phyloP scores from a whole-genome alignment of 2,888 invertebrate genomes.

The Petrophora chlorosata region DNA sequence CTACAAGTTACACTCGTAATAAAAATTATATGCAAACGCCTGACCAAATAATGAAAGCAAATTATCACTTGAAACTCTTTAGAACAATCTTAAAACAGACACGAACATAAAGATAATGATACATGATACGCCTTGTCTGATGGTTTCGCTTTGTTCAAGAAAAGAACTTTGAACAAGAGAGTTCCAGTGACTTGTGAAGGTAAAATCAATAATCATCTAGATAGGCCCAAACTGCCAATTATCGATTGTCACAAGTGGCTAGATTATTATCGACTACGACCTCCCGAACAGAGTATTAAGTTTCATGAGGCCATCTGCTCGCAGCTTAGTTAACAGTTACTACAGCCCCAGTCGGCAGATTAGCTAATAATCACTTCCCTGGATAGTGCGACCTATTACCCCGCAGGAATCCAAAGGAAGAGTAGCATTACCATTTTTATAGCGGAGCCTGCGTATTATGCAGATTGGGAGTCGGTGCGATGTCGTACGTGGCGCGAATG shows the following conservation, averaged over 20 bases:
- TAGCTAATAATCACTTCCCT: not conserved
- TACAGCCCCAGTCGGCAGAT: too few relatives aligned
- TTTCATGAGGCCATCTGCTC: conserved; percentile 30
- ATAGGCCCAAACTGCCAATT: not conserved
- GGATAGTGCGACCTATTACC: conserved; percentile 59
- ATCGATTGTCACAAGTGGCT: conserved; percentile 5
- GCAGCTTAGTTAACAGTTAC: conserved; percentile 4
- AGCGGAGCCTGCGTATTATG: conserved; percentile 75
- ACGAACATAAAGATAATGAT: too few relatives aligned
- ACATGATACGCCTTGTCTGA: too few relatives aligned
- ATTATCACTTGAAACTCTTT: too few relatives aligned
- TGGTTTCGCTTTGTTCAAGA: too few relatives aligned
- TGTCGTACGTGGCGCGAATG: conserved; percentile 29
- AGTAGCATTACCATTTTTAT: conserved; percentile 78
- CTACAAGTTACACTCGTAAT: not conserved
- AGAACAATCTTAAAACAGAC: too few relatives aligned
- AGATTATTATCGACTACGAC: conserved; percentile 9
- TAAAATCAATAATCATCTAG: not conserved
- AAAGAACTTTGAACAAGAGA: too few relatives aligned
- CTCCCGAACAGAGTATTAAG: conserved; percentile 27
- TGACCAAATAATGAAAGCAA: too few relatives aligned
- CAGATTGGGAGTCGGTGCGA: conserved; percentile 66
- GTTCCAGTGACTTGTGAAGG: not conserved
- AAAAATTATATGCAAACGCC: too few relatives aligned
- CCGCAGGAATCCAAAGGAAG: conserved; percentile 51